Evolutionary conservation across 2,113 vertebrate species (phyloP).

Genomic region (Notiomystis cincta): DNA sequence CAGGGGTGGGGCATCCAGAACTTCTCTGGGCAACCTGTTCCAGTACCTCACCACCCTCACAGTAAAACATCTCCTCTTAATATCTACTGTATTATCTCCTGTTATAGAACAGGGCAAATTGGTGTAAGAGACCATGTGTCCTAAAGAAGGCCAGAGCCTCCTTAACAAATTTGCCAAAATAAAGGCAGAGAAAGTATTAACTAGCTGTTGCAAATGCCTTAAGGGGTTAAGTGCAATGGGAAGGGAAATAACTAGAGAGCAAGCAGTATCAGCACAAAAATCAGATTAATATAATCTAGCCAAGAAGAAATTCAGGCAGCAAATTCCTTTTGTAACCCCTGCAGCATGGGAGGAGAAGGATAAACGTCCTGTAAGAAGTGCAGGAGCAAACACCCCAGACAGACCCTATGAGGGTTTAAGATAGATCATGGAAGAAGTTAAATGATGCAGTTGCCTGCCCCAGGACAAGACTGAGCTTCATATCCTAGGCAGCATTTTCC

Average conservation of each 20-base stretch:
- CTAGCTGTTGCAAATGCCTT: background rate
- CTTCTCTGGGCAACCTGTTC: background rate
- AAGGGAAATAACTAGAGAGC: background rate
- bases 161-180: background rate
- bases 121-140: background rate
- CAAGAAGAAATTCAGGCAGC: background rate
- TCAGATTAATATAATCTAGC: background rate
- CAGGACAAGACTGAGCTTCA: background rate
- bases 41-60: background rate
- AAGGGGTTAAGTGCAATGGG: background rate
- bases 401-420: background rate
- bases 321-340: background rate
- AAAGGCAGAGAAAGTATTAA: background rate
- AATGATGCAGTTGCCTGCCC: background rate
- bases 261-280: background rate
- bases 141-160: background rate
- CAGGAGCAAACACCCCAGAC: background rate
- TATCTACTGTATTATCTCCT: background rate
- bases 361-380: background rate
- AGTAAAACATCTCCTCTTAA: background rate
- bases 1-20: background rate
- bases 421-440: background rate
- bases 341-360: background rate
- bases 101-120: background rate
- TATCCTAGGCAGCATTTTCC: background rate